Percentiles rank a stretch among this genome's conserved stretches.
These are phyloP conservation scores for Monopis laevigella DNA, from an alignment of 2,888 invertebrate species.

Conservation along the genomic window DNA sequence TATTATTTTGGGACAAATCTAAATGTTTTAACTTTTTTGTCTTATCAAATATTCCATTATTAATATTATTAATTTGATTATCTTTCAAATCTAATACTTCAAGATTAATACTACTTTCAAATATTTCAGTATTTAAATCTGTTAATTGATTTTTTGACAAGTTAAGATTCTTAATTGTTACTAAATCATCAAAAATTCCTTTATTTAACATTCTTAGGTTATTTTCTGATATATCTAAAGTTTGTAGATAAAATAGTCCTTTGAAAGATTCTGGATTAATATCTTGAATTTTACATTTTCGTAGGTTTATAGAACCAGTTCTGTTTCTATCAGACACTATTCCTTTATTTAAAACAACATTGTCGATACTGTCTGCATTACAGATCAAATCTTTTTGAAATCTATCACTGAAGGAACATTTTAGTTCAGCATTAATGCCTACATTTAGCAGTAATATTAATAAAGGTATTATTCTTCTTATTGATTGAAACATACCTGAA, in stretches of 20 bases:
- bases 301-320: conserved; percentile 26
- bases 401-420: neutral
- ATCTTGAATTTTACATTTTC: conserved; percentile 25
- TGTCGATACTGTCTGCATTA: conserved; percentile 20
- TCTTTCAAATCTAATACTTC: conserved; percentile 33
- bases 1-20: conserved; percentile 33
- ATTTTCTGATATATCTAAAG: conserved; percentile 36
- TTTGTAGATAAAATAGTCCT: conserved; percentile 26
- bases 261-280: conserved; percentile 32
- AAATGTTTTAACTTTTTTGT: conserved; percentile 29
- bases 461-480: too few relatives aligned
- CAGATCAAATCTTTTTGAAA: conserved; percentile 24
- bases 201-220: conserved; percentile 29
- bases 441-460: too few relatives aligned
- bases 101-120: conserved; percentile 33
- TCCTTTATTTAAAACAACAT: conserved; percentile 23
- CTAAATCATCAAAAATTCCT: conserved; percentile 32
- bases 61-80: conserved; percentile 27
- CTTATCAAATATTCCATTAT: conserved; percentile 32
- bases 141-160: too few relatives aligned
- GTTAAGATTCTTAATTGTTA: too few relatives aligned
- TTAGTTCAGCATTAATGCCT: conserved; percentile 1
- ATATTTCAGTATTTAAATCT: conserved; percentile 35
- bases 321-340: conserved; percentile 27
- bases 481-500: too few relatives aligned